A percentile compares a stretch with the other conserved stretches of the same genome.
Evolutionary conservation across 2,113 vertebrate genomes (phyloP).

Genomic region (Struthio camelus): DNA sequence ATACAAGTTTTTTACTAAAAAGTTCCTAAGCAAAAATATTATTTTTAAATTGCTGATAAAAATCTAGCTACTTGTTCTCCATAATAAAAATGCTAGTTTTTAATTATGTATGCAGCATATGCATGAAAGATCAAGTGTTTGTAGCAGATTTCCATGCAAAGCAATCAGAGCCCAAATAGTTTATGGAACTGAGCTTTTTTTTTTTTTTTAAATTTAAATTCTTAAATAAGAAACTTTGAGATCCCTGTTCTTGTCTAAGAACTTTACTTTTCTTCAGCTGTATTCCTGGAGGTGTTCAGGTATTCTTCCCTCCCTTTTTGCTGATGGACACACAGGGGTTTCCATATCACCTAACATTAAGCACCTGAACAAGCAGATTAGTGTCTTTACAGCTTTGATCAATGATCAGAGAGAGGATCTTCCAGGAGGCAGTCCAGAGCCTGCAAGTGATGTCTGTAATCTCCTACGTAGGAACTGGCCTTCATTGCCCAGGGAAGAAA

Average conservation of each 20-base stretch:
- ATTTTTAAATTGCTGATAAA: constrained; percentile 24
- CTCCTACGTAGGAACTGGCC: not conserved
- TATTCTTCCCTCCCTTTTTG: not conserved
- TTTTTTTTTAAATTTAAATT: not conserved
- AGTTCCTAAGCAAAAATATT: not conserved
- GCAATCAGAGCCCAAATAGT: accelerated
- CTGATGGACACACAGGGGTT: accelerated
- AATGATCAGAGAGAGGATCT: not conserved
- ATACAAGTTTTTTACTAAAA: not conserved
- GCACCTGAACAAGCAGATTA: not conserved
- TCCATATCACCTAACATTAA: not conserved
- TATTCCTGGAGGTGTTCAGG: not conserved
- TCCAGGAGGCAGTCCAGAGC: not conserved
- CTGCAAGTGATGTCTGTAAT: not conserved
- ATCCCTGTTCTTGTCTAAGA: not conserved
- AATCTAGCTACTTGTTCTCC: not conserved
- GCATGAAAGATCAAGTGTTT: not conserved
- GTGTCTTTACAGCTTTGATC: not conserved
- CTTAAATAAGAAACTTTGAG: not conserved
- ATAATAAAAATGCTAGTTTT: not conserved
- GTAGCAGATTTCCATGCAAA: not conserved
- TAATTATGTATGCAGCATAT: constrained; percentile 1
- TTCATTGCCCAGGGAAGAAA: not conserved
- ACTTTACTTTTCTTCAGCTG: not conserved
- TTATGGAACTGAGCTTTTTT: not conserved